phyloP scores from a whole-genome alignment of 2,888 invertebrate genomes.

The Physocephala rufipes region DNA sequence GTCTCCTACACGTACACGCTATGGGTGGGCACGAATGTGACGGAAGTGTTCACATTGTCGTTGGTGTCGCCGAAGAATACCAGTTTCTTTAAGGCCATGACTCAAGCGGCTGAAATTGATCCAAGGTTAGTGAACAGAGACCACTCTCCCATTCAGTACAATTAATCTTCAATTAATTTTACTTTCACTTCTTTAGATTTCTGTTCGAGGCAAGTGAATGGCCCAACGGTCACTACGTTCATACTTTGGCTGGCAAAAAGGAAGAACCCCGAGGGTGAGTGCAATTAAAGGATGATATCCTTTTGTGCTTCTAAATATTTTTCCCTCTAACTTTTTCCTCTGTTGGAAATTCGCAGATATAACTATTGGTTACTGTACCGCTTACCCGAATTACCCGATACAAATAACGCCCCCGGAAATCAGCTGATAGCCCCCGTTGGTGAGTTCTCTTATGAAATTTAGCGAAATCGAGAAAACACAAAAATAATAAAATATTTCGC shows the following conservation, averaged over 20 bases:
- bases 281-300: background rate
- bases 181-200: conserved; percentile 65
- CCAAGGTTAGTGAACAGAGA: conserved; percentile 61
- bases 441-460: conserved; percentile 64
- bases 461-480: background rate
- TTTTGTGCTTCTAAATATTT: background rate
- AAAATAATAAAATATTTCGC: background rate
- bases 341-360: conserved; percentile 71
- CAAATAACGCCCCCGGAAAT: conserved; percentile 83
- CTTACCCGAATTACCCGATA: conserved; percentile 81
- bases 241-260: conserved; percentile 74
- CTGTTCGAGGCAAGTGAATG: conserved; percentile 86
- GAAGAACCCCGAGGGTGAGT: conserved; percentile 65
- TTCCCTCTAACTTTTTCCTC: background rate
- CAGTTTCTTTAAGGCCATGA: conserved; percentile 79
- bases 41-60: conserved; percentile 80
- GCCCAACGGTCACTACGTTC: conserved; percentile 93
- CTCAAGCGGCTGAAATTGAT: conserved; percentile 83
- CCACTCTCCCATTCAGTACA: background rate
- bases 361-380: conserved; percentile 91
- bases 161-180: background rate
- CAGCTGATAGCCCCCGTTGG: conserved; percentile 89
- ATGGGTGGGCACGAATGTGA: conserved; percentile 88
- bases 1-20: conserved; percentile 85
- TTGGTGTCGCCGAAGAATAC: conserved; percentile 78